Base-by-base conservation (phyloP, 2,113 vertebrate species). In the Sylvietta virens region DNA sequence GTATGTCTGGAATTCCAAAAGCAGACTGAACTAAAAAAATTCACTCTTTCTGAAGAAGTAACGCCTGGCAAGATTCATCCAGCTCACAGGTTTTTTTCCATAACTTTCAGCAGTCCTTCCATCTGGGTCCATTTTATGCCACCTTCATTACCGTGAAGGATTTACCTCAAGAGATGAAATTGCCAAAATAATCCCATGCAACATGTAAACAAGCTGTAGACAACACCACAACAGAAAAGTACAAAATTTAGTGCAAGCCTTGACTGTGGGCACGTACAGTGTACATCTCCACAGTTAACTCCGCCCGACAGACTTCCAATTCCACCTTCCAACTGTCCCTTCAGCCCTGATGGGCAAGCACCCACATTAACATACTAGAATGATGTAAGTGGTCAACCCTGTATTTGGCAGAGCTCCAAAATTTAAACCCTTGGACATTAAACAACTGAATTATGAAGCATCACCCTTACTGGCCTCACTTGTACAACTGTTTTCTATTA, bases 1-100 rank as follows among this genome's bases (percentile, higher is more conserved):
- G 95, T 94, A 97, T 95, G 93, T 93, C 92, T 97, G 96, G 96
- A 96, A 97, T 97, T 96, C 69, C 84, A 88, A 86, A 91, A 61
- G 71, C 81, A 95, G 94, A 92, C 93, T 83, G 76, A 93, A 81
- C 92, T 81, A 81, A 15, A 87, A 87, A 91, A 92, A 96, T 72
- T 72, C 73, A 86, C 56, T 70, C 58, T 53, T 94, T 94, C 44
- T 86, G 37, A 84, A 83, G 57, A 24, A 86, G 69, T 13, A 85
- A 72, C 0, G 45, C 26, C 33, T 70, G 74, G 72, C 35, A 35
- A 88, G 51, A 92, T 53, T 86, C 17, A 7, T 66, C 15, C 72
- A 89, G 64, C 14, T 72, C 47, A 88, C 13, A 69, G 31, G 44
- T 88, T 72, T 86, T 14, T 77, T 88, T 76, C 56, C 40, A 2